These are phyloP conservation scores for Phalacrocorax pelagicus DNA, from an alignment of 2,113 vertebrate species.

Conservation along the genomic window DNA sequence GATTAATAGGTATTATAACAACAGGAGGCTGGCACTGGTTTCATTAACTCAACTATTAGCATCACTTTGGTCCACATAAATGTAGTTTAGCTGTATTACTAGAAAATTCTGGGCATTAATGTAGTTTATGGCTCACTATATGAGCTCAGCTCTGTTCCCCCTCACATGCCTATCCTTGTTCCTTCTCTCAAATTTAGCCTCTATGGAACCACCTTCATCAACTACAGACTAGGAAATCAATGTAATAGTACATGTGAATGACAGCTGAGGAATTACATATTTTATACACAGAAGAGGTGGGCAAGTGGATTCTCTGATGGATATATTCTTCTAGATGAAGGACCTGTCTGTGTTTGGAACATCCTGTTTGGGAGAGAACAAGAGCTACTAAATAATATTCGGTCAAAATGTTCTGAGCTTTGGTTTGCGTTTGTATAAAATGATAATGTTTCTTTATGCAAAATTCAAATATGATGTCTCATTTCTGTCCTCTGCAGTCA, in stretches of 20 bases:
- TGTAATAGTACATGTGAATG: neutral
- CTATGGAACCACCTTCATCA: neutral
- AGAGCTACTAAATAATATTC: neutral
- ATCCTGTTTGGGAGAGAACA: slow-evolving; percentile 4
- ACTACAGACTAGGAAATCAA: neutral
- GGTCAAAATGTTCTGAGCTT: slow-evolving; percentile 3
- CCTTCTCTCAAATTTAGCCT: neutral
- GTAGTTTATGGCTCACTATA: neutral
- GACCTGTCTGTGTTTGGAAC: slow-evolving; percentile 6
- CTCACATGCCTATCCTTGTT: neutral
- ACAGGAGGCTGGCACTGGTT: neutral
- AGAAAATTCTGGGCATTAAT: neutral
- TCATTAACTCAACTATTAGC: neutral
- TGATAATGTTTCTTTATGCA: neutral
- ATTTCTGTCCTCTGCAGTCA: neutral
- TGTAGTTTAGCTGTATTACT: neutral
- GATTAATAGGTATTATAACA: neutral
- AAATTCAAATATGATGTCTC: neutral
- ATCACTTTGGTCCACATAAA: neutral
- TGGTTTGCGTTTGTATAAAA: neutral
- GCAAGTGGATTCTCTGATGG: neutral
- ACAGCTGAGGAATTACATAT: neutral
- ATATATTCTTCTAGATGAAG: slow-evolving; percentile 16
- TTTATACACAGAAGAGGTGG: neutral
- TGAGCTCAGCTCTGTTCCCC: neutral